Conservation (phyloP, 2,113 vertebrate species). For the Nothoprocta perdicaria region DNA sequence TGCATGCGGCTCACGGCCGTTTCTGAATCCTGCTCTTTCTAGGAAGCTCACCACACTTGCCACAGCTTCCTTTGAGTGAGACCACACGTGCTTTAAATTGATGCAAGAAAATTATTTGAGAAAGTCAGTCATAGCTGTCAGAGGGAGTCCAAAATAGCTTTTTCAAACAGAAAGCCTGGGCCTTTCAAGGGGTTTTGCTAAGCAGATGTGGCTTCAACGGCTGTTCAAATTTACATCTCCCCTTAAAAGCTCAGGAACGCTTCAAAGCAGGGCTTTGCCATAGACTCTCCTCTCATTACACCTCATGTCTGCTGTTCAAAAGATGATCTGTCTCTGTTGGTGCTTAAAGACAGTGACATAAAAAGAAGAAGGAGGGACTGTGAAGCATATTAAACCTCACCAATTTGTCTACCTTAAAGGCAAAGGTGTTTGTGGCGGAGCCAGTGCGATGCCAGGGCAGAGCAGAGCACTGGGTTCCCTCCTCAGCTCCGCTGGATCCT, state of each 20-base stretch:
- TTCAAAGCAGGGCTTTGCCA: not conserved
- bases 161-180: not conserved
- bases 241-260: not conserved
- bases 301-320: not conserved
- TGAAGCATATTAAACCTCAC: not conserved
- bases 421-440: not conserved
- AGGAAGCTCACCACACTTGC: not conserved
- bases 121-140: not conserved
- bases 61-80: not conserved
- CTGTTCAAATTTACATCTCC: not conserved
- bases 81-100: not conserved
- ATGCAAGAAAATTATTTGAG: not conserved
- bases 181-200: not conserved
- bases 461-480: not conserved
- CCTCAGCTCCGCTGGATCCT: not conserved
- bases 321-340: not conserved
- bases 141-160: not conserved
- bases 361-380: not conserved
- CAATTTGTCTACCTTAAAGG: not conserved
- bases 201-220: not conserved
- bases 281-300: not conserved
- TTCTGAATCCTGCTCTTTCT: not conserved
- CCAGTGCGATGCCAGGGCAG: fast-evolving
- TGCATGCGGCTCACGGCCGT: not conserved
- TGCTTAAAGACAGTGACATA: not conserved